Evolutionary conservation across 2,888 invertebrate species (phyloP), one percentile per base, ranked within the genome.

Genomic region (Allophyes oxyacanthae): DNA sequence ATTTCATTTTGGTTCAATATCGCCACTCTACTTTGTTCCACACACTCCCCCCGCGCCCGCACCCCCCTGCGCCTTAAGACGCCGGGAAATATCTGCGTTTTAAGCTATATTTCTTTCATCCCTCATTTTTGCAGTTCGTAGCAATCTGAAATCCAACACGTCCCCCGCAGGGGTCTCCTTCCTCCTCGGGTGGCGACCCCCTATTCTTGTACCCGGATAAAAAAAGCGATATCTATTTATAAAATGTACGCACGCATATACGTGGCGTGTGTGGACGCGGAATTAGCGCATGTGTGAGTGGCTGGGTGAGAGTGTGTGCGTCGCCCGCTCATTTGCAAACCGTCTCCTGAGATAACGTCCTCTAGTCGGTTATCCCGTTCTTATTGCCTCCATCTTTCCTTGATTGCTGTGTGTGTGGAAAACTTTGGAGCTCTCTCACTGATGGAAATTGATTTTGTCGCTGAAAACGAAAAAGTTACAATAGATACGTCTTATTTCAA

Each of bases 101-200:
- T 94, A 94, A 94, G 94, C 94, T 94, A 94, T 94, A 94, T 94
- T 94, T 94, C 94, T 94, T 94, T 94, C 94, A 94, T 94, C 94
- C 94, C 94, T 94, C 94, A 94, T 94, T 94, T 94, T 94, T 94
- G 94, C 94, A 94, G 94, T 94, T 94, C 93, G 94, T 93, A 94
- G 94, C 94, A 94, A 94, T 94, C 94, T 94, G 94, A 92, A 94
- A 93, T 92, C 94, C 94, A 92, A 92, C 92, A 93, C 94, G 93
- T 92, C 94, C 91, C 93, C 92, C 91, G 89, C 90, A 84, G 91
- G 89, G 91, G 87, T 81, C 82, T 83, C 86, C 86, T 85, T 88
- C 86, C 82, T 84, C 79, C 72, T 75, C 82, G 89, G 91, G 90
- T 88, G 90, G 88, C 85, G 82, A 87, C 88, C 89, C 91, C 90